Percentiles rank a stretch among this genome's conserved stretches.
Conservation (phyloP, 2,113 vertebrate genomes). For the Notarius quadriscutis region DNA sequence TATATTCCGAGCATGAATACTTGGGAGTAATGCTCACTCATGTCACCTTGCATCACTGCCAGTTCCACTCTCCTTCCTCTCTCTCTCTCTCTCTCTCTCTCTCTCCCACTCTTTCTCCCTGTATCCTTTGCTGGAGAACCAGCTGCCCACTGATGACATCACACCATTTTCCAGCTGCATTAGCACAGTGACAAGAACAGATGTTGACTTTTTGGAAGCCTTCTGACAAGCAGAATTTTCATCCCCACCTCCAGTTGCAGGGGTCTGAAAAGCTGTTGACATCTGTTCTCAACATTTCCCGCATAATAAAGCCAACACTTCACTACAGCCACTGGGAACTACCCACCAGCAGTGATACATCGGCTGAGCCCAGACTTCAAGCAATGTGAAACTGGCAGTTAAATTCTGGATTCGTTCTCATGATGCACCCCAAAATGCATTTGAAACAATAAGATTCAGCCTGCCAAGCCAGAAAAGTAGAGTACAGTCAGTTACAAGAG, state of each 20-base stretch:
- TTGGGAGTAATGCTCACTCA: constrained; percentile 1
- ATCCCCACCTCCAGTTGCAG: constrained; percentile 46
- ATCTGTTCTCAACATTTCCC: constrained; percentile 58
- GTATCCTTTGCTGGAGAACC: constrained; percentile 43
- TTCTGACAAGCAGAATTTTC: constrained; percentile 43
- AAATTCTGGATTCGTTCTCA: constrained; percentile 43
- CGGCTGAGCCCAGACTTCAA: constrained; percentile 19
- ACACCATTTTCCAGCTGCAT: constrained; percentile 58
- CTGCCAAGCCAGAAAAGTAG: neutral
- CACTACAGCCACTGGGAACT: constrained; percentile 47
- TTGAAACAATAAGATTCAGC: constrained; percentile 6
- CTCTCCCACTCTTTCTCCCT: constrained; percentile 18
- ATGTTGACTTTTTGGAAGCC: constrained; percentile 52
- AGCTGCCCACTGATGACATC: constrained; percentile 62
- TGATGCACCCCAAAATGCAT: constrained; percentile 42
- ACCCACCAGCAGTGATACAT: constrained; percentile 34
- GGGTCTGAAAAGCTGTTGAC: constrained; percentile 50
- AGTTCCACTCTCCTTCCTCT: neutral
- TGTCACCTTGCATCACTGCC: constrained; percentile 12
- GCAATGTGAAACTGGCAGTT: constrained; percentile 10
- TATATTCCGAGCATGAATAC: neutral
- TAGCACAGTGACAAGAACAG: constrained; percentile 56
- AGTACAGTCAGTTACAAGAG: constrained; percentile 4
- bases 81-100: constrained; percentile 13
- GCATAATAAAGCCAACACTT: constrained; percentile 50